A percentile compares a stretch with the other conserved stretches of the same genome.
phyloP scores from a whole-genome alignment of 2,888 invertebrate species.

The Leptura quadrifasciata region DNA sequence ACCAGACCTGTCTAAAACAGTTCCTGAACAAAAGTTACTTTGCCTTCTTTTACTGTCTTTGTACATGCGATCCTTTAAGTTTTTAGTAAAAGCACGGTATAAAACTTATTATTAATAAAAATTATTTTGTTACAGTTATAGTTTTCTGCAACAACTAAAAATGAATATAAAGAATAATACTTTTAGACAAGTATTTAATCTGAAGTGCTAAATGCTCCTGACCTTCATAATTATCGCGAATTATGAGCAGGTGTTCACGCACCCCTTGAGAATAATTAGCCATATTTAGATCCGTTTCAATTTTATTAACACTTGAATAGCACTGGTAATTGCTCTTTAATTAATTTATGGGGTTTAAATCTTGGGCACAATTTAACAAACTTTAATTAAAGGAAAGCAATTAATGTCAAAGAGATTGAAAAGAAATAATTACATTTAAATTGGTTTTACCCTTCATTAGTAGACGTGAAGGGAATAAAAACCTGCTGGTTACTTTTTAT shows the following conservation, averaged over 20 bases:
- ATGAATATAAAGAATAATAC: too few relatives aligned
- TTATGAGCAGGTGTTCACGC: neutral
- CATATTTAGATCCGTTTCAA: neutral
- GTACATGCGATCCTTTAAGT: too few relatives aligned
- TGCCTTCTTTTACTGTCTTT: too few relatives aligned
- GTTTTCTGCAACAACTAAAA: too few relatives aligned
- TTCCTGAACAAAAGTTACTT: too few relatives aligned
- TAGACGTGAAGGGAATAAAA: neutral
- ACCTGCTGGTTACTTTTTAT: neutral
- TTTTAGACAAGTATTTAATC: neutral
- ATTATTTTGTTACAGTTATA: too few relatives aligned
- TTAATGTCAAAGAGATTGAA: conserved; percentile 7
- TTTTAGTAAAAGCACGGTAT: too few relatives aligned
- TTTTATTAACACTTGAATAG: conserved; percentile 1
- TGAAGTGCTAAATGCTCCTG: neutral
- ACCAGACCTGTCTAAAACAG: too few relatives aligned
- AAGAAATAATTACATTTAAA: conserved; percentile 7
- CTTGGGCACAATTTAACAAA: neutral
- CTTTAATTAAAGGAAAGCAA: conserved; percentile 3
- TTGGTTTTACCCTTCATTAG: neutral
- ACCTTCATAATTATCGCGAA: neutral
- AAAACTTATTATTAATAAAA: too few relatives aligned
- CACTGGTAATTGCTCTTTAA: conserved; percentile 7
- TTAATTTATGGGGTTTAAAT: neutral
- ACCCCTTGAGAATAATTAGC: neutral